Percentiles rank a stretch among this genome's conserved stretches.
phyloP scores from a whole-genome alignment of 1,140 invertebrate species.

The Listronotus oregonensis region DNA sequence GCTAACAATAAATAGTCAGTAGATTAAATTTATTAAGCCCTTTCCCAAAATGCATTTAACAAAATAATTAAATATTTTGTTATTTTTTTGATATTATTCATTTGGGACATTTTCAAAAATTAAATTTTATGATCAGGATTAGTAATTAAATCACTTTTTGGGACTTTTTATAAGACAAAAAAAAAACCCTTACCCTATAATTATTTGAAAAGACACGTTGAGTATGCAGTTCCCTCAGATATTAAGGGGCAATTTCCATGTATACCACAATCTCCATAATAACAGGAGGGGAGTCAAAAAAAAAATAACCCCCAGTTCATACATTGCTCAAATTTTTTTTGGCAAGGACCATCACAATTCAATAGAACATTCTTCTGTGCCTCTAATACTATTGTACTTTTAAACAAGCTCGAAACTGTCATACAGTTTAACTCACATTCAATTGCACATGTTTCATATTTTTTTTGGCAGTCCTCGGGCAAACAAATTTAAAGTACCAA shows the following conservation, averaged over 20 bases:
- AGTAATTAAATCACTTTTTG: too few species aligned
- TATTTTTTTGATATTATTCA: too few species aligned
- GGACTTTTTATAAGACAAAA: too few species aligned
- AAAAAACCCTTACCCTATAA: slow-evolving; percentile 64
- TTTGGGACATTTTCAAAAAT: too few species aligned
- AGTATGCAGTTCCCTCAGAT: slow-evolving; percentile 76
- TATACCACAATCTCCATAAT: slow-evolving; percentile 67
- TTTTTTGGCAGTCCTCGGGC: slow-evolving; percentile 47
- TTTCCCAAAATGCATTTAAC: too few species aligned
- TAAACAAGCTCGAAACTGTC: slow-evolving; percentile 47
- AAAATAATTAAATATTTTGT: too few species aligned
- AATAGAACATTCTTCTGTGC: slow-evolving; percentile 50
- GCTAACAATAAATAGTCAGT: too few species aligned
- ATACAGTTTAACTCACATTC: slow-evolving; percentile 47
- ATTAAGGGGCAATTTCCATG: slow-evolving; percentile 74
- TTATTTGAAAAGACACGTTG: slow-evolving; percentile 75
- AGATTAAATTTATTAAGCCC: too few species aligned
- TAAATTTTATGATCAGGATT: too few species aligned
- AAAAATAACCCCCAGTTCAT: slow-evolving; percentile 62
- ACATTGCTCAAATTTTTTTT: slow-evolving; percentile 45
- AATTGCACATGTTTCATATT: slow-evolving; percentile 39
- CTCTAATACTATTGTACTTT: slow-evolving; percentile 49
- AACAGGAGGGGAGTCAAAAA: slow-evolving; percentile 68
- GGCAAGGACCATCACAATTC: slow-evolving; percentile 55
- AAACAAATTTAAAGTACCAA: slow-evolving; percentile 58